These are phyloP conservation scores for Protosalanx chinensis DNA, from an alignment of 2,797 vertebrate species.

Conservation along the genomic window DNA sequence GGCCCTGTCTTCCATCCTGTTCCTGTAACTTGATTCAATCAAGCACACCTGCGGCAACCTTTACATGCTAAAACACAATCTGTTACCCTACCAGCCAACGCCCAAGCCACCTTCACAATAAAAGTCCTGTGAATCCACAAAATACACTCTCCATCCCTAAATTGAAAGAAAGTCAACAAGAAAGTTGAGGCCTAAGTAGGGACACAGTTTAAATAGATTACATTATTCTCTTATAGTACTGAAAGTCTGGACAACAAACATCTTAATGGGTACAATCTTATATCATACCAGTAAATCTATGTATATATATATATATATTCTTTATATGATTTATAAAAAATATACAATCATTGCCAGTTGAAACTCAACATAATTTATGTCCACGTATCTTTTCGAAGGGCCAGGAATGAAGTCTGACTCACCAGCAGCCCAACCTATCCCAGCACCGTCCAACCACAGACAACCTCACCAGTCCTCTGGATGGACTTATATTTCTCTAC, in stretches of 20 bases:
- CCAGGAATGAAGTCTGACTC: not conserved
- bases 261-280: conserved; percentile 60
- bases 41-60: conserved; percentile 19
- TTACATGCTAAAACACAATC: conserved; percentile 13
- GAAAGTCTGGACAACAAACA: conserved; percentile 13
- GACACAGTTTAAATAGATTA: conserved; percentile 22
- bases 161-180: not conserved
- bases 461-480: conserved; percentile 33
- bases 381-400: too few species aligned
- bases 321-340: conserved; percentile 72
- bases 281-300: conserved; percentile 19
- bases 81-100: conserved; percentile 13
- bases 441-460: conserved; percentile 12
- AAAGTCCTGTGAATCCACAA: not conserved
- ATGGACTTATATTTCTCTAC: conserved; percentile 32
- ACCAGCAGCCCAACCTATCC: not conserved
- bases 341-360: conserved; percentile 74
- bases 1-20: not conserved
- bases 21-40: not conserved
- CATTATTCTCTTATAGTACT: conserved; percentile 25
- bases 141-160: not conserved
- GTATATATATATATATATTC: conserved; percentile 41
- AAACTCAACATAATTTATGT: conserved; percentile 38
- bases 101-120: not conserved
- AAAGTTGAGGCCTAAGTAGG: conserved; percentile 1